Conservation (phyloP, 2,888 invertebrate genomes). For the Sicus ferrugineus region DNA sequence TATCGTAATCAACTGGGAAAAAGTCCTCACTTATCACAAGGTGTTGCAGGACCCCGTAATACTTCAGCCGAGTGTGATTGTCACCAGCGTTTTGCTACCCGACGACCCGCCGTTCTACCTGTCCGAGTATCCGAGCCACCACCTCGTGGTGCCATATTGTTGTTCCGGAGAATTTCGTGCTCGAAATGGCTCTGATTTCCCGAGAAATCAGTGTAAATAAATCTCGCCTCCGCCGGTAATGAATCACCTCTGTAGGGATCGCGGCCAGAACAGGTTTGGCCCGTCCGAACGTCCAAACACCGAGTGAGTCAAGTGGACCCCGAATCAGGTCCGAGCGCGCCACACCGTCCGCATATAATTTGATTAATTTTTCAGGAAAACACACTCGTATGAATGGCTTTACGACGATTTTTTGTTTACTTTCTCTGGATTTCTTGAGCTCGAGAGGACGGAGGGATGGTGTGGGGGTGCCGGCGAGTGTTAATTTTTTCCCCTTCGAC, state of each 20-base stretch:
- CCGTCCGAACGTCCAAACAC: background rate
- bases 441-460: background rate
- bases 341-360: too few relatives aligned
- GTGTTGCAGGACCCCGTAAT: background rate
- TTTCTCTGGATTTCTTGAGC: background rate
- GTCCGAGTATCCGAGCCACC: background rate
- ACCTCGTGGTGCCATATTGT: constrained; percentile 9
- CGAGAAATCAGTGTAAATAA: constrained; percentile 20
- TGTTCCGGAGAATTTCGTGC: constrained; percentile 19
- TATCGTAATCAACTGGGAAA: background rate
- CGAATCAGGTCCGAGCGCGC: too few relatives aligned
- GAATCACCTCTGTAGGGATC: constrained; percentile 21
- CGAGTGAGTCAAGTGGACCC: background rate
- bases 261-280: background rate
- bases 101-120: background rate
- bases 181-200: constrained; percentile 8
- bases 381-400: background rate
- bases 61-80: background rate
- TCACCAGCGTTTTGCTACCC: too few relatives aligned
- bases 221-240: constrained; percentile 12
- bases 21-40: background rate
- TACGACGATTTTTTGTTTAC: background rate
- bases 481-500: constrained; percentile 17
- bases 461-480: constrained; percentile 34
- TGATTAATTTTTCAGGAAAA: background rate